Conservation (phyloP, 2,888 invertebrate species). For the Leptinotarsa haldemani region DNA sequence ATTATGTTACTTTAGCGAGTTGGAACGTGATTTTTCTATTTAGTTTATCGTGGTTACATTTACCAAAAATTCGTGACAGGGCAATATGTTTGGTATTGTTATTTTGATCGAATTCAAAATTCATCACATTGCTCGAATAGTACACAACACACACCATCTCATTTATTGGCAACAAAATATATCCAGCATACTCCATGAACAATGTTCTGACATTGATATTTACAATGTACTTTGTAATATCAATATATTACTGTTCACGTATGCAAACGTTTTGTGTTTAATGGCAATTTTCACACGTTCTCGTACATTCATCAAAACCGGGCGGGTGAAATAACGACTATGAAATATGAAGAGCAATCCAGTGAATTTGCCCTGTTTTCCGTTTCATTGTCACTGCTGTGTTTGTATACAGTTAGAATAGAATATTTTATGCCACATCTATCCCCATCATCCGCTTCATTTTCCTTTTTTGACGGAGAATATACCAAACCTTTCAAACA, state of each 20-base stretch:
- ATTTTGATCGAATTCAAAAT: neutral
- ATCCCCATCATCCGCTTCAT: neutral
- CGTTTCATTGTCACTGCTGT: constrained; percentile 9
- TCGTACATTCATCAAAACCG: constrained; percentile 11
- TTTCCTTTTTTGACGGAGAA: neutral
- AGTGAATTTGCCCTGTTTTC: constrained; percentile 18
- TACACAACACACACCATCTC: neutral
- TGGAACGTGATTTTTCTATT: neutral
- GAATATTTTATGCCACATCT: neutral
- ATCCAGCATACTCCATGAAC: neutral
- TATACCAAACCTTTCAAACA: neutral
- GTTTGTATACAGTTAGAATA: constrained; percentile 12
- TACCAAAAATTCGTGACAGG: neutral
- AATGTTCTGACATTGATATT: constrained; percentile 17
- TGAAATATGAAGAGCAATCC: constrained; percentile 20
- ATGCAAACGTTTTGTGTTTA: constrained; percentile 16
- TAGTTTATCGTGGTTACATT: neutral
- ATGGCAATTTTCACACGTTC: constrained; percentile 20
- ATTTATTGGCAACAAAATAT: constrained; percentile 7
- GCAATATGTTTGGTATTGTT: neutral
- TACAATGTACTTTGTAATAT: constrained; percentile 15
- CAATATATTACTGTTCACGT: constrained; percentile 20
- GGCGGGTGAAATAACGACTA: constrained; percentile 6
- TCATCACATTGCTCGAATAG: neutral
- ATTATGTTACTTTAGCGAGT: neutral